Percentiles rank a stretch among this genome's conserved stretches.
phyloP scores from a whole-genome alignment of 2,113 vertebrate species.

The Takifugu bimaculatus region DNA sequence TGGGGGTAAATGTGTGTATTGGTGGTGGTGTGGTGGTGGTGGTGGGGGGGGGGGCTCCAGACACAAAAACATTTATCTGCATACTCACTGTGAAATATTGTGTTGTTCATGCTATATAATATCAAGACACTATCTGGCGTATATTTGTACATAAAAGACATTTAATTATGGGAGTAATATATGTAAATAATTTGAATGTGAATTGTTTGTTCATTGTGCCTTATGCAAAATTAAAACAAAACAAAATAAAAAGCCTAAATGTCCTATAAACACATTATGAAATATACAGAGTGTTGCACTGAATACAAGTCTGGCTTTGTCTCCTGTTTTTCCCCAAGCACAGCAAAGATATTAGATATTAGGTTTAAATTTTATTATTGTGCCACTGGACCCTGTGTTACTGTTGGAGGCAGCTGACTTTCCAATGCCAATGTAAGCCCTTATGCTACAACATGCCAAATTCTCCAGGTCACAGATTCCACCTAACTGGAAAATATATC shows the following conservation, averaged over 20 bases:
- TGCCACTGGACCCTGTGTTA: slow-evolving; percentile 15
- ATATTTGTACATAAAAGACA: slow-evolving; percentile 45
- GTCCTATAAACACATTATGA: slow-evolving; percentile 23
- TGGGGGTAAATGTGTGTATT: background rate
- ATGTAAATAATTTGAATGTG: slow-evolving; percentile 46
- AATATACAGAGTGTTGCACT: slow-evolving; percentile 29
- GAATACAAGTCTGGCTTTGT: slow-evolving; percentile 4
- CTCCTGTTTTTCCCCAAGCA: slow-evolving; percentile 20
- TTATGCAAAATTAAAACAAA: slow-evolving; percentile 35
- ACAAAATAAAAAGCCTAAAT: slow-evolving; percentile 4
- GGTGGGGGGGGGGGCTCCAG: no score
- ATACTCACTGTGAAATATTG: slow-evolving; percentile 4
- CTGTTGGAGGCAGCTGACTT: background rate
- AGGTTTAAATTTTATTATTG: slow-evolving; percentile 9
- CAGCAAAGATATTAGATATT: background rate
- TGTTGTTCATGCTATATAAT: background rate
- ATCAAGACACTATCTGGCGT: background rate
- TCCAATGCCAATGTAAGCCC: slow-evolving; percentile 31
- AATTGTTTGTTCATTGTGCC: slow-evolving; percentile 25
- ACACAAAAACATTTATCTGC: slow-evolving; percentile 24
- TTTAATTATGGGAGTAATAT: slow-evolving; percentile 44
- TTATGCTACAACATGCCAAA: slow-evolving; percentile 12
- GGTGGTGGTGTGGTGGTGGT: background rate
- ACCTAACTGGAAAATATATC: no score
- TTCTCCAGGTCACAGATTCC: background rate